Base-by-base conservation (phyloP, 2,113 vertebrate genomes). In the Salvelinus fontinalis region DNA sequence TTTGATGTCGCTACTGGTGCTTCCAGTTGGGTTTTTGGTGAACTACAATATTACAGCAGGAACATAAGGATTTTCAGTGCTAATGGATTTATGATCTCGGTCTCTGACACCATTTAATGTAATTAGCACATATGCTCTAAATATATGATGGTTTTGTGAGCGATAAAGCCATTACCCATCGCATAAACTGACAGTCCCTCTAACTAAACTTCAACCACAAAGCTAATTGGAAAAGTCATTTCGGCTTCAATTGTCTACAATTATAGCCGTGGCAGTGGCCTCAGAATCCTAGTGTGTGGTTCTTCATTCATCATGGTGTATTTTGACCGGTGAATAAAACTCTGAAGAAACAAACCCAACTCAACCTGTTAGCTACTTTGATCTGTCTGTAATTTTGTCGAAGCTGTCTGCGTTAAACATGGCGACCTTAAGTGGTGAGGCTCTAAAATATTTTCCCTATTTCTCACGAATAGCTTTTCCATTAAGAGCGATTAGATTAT, bases 161-260 rank as follows among this genome's bases (percentile, higher is more conserved):
- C 95, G 96, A 96, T 98, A 97, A 98, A 98, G 95, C 95, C 95
- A 96, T 96, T 96, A 96, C 93, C 94, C 93, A 94, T 94, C 93
- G 92, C 90, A 93, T 89, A 91, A 94, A 94, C 91, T 96, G 96
- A 95, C 96, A 96, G 93, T 93, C 95, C 90, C 89, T 95, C 94
- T 92, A 94, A 96, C 93, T 95, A 95, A 94, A 95, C 93, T 93
- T 92, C 91, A 95, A 94, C 95, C 93, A 95, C 94, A 54, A 94
- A 95, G 91, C 92, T 97, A 96, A 97, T 96, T 97, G 94, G 94
- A 93, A 93, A 93, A 95, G 94, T 94, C 93, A 95, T 94, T 94
- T 94, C 90, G 91, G 92, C 90, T 91, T 94, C 93, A 95, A 95
- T 95, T 95, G 95, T 95, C 92, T 92, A 93, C 93, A 95, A 94